Evolutionary conservation across 2,797 vertebrate genomes (phyloP).

Genomic region (Takifugu ocellatus): DNA sequence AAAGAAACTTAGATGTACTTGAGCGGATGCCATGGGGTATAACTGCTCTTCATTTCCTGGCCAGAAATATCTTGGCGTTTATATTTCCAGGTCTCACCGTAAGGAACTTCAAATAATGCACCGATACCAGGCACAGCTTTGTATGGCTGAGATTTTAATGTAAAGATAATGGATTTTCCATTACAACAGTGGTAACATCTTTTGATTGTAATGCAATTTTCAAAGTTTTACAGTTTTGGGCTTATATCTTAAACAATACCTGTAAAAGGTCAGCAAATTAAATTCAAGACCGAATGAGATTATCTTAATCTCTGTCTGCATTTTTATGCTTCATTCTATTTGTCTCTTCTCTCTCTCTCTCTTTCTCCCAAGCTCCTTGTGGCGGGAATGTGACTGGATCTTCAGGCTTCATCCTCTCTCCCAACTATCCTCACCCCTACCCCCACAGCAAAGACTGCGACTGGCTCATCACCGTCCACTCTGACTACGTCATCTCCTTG

Average conservation of each 20-base stretch:
- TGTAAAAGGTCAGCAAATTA: conserved; percentile 26
- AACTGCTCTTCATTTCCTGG: conserved; percentile 13
- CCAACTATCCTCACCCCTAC: conserved; percentile 94
- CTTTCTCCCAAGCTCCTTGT: conserved; percentile 87
- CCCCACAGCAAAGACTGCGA: conserved; percentile 97
- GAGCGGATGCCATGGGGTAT: conserved; percentile 39
- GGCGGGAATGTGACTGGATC: conserved; percentile 96
- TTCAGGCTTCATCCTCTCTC: conserved; percentile 95
- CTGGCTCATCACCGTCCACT: conserved; percentile 91
- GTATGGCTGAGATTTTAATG: too few relatives aligned
- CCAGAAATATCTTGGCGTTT: background rate
- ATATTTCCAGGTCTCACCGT: background rate
- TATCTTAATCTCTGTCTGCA: conserved; percentile 4
- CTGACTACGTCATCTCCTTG: conserved; percentile 96
- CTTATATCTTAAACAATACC: background rate
- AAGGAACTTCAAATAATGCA: too few relatives aligned
- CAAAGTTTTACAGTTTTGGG: background rate
- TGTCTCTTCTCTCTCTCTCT: conserved; percentile 36
- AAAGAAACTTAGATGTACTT: conserved; percentile 42
- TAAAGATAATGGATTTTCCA: too few relatives aligned
- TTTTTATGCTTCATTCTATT: conserved; percentile 7
- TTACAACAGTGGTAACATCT: background rate
- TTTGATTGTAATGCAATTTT: background rate
- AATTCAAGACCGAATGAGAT: conserved; percentile 6
- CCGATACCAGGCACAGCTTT: too few relatives aligned